Base-by-base conservation (phyloP, 2,888 invertebrate species). In the Psococerastis gibbosa region DNA sequence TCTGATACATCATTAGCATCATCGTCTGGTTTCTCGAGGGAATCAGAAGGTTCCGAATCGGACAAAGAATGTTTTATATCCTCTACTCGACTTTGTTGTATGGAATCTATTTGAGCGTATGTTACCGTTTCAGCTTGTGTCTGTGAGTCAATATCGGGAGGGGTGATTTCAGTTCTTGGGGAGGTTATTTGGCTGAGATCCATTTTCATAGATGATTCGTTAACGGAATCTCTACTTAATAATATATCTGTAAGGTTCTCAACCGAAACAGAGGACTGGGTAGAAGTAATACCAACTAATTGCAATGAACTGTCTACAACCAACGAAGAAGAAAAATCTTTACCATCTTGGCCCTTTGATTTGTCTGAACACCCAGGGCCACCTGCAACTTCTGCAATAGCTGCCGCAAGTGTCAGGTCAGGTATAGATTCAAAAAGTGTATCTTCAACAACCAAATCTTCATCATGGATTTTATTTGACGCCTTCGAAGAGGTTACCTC, bases 101-200 rank as follows among this genome's bases (percentile, higher is more conserved):
- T 54, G 3, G 57, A 55, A 44, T 59, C 61, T 1, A 58, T 59
- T 51, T 58, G 59, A 16, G 60, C 60, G 4, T 56, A 56, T 48
- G 60, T 60, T n/a, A 43, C 46, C 5, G 43, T 42, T 32, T 35
- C 23, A 18, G 46, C 43, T 8, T 43, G 35, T 16, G 35, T 35
- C 32, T 41, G 43, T n/a, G 43, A 15, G 43, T 46, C 46, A 13
- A 43, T 38, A 23, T 43, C 38, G 5, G 46, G 43, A 6, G 43
- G 35, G 3, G 35, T 23, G 15, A 43, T 43, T 38, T 46, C 46
- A 18, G 22, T 46, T 27, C 43, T 43, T 23, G 46, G 43, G 11
- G 43, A 46, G 11, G 43, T 43, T 9, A 43, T 46, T 11, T 43
- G 43, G n/a, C 43, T 46, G 17, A 35, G 17, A 17, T 38, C 38